Evolutionary conservation across 2,113 vertebrate species (phyloP).

Genomic region (Pithys albifrons): DNA sequence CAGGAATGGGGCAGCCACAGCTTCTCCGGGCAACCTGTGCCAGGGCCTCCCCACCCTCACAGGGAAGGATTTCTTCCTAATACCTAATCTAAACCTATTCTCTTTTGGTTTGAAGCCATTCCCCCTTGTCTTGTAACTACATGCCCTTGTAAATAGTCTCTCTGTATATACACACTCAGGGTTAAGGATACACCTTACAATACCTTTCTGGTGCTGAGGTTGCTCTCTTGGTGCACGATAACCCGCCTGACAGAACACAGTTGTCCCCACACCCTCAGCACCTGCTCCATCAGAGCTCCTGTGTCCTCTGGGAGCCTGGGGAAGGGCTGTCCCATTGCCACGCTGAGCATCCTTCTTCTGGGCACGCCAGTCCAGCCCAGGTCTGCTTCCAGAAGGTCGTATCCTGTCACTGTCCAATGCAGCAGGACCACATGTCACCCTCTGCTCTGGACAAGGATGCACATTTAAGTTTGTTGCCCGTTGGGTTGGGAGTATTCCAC

Average conservation of each 20-base stretch:
- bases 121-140: background rate
- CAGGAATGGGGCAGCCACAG: background rate
- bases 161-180: background rate
- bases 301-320: background rate
- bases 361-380: background rate
- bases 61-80: background rate
- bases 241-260: accelerated
- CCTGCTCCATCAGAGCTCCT: background rate
- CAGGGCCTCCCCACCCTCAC: background rate
- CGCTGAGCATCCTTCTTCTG: background rate
- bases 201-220: conserved; percentile 6
- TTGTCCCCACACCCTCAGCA: background rate
- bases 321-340: accelerated
- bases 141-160: background rate
- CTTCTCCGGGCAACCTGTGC: background rate
- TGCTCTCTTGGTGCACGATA: background rate
- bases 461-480: background rate
- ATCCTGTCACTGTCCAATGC: accelerated
- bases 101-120: background rate
- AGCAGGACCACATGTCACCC: accelerated
- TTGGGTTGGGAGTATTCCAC: background rate
- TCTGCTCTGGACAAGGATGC: background rate
- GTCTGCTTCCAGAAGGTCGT: background rate
- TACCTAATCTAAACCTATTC: background rate
- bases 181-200: background rate